Evolutionary conservation across 2,113 vertebrate genomes (phyloP).

Genomic region (Lepus americanus): DNA sequence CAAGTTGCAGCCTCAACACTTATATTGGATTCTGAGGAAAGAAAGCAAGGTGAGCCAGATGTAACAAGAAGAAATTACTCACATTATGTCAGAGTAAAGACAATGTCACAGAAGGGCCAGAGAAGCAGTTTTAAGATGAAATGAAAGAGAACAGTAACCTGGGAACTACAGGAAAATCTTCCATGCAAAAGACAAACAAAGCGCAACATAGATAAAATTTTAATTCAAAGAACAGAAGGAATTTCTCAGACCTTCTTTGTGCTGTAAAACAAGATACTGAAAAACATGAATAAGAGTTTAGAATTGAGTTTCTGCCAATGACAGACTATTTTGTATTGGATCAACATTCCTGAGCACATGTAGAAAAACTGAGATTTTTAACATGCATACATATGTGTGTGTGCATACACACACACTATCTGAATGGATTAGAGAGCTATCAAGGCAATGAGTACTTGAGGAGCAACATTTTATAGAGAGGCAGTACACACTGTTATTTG

Average conservation of each 20-base stretch:
- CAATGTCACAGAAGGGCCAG: background rate
- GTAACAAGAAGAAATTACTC: background rate
- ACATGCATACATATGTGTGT: background rate
- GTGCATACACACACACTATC: background rate
- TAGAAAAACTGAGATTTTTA: background rate
- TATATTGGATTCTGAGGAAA: background rate
- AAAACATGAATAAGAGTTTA: constrained; percentile 11
- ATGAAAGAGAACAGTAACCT: background rate
- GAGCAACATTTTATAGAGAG: background rate
- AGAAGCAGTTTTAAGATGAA: background rate
- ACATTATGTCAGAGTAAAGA: background rate
- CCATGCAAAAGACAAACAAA: background rate
- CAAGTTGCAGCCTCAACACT: background rate
- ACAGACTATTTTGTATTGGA: background rate
- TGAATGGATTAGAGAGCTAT: background rate
- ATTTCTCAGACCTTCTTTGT: constrained; percentile 9
- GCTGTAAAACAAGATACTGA: background rate
- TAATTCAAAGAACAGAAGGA: background rate
- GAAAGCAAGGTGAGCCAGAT: background rate
- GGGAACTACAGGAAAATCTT: background rate
- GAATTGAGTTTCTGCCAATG: background rate
- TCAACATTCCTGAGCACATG: background rate
- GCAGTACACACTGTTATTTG: background rate
- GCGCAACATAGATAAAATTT: background rate
- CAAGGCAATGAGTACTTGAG: background rate